These are phyloP conservation scores for Ptyas mucosa DNA, from an alignment of 2,113 vertebrate genomes.

Conservation along the genomic window DNA sequence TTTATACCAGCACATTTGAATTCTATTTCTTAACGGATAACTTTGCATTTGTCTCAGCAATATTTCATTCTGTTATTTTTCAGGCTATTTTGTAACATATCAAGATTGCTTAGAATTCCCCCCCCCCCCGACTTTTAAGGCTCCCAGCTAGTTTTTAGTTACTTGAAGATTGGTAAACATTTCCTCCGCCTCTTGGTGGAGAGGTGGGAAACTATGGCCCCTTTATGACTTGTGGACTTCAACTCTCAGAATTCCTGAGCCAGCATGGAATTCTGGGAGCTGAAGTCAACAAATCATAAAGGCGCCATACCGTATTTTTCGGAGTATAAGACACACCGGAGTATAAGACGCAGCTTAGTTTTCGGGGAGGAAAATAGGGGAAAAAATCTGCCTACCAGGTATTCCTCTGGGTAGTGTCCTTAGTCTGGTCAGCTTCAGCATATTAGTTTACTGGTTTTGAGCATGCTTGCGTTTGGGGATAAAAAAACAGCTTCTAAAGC, in stretches of 20 bases:
- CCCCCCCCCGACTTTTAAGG: neutral
- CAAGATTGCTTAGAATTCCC: neutral
- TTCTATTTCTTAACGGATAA: neutral
- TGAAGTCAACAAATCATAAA: neutral
- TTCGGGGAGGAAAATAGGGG: too few species aligned
- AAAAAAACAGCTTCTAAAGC: too few species aligned
- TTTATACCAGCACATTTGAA: neutral
- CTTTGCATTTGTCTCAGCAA: neutral
- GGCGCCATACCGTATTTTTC: neutral
- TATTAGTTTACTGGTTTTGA: too few species aligned
- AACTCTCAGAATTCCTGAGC: neutral
- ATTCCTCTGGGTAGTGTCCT: too few species aligned
- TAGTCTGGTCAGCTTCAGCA: too few species aligned
- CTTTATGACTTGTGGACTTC: neutral
- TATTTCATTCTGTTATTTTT: neutral
- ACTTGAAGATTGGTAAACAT: neutral
- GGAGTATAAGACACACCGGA: too few species aligned
- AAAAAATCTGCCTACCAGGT: too few species aligned
- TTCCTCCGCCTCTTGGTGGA: neutral
- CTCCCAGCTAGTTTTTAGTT: neutral
- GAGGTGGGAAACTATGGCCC: neutral
- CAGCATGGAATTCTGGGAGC: neutral
- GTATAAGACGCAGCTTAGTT: too few species aligned
- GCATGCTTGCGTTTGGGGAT: too few species aligned
- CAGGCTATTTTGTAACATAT: neutral